Base-by-base conservation (phyloP, 2,888 invertebrate species). In the Tetragonula carbonaria region DNA sequence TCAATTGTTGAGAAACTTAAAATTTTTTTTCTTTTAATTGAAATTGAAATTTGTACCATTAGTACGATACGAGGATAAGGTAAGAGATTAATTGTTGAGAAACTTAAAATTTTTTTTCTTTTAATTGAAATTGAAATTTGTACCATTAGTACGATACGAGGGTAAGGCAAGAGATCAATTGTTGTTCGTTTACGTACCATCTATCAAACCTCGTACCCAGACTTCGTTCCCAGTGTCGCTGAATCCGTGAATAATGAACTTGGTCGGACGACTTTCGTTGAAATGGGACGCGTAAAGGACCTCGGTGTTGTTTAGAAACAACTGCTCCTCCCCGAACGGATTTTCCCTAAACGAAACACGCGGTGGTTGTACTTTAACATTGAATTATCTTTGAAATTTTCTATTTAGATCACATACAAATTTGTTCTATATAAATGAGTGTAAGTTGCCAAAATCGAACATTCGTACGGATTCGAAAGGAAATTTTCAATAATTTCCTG, bases 161-260 rank as follows among this genome's bases (percentile, higher is more conserved):
- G 45, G 45, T 57, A 2, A n/a, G n/a, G 5, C 2, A n/a, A 59
- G 11, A 57, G n/a, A 14, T 59, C 14, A n/a, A 14, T 59, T 23
- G 13, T 33, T 13, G 5, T 14, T 45, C 33, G n/a, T 80, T 78
- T 53, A 59, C 82, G 16, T 82, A 86, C 93, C 93, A 28, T 93
- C 92, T 78, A 93, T 88, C 73, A 93, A 77, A 75, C 91, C 90
- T 23, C 92, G 89, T 62, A 93, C 86, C 93, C 93, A 93, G 18
- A 90, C 92, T 76, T 93, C 93, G 71, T 92, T 93, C 77, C 93
- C 93, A 66, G 92, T 93, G 78, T 93, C 93, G 84, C 93, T 93
- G 75, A 90, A 93, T 68, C 93, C 93, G 65, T 93, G 93, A 82
- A 93, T 90, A 80, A 93, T 90, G 72, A 93, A 90, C 78, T 93